Evolutionary conservation across 2,113 vertebrate species (phyloP).

Genomic region (Boleophthalmus pectinirostris): DNA sequence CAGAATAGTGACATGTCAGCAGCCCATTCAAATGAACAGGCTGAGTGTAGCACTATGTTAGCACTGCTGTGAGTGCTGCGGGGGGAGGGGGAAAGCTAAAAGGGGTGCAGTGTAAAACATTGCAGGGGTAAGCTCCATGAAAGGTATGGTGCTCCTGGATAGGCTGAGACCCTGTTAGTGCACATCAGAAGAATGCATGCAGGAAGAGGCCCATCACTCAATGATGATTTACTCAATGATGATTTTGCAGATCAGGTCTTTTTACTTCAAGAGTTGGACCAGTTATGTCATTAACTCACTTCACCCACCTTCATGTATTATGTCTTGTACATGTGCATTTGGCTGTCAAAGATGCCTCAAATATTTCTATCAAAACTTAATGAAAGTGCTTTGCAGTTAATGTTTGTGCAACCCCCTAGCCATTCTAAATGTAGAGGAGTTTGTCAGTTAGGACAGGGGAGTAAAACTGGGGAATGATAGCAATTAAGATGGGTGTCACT

Average conservation of each 20-base stretch:
- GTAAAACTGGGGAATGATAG: too few species aligned
- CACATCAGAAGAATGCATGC: neutral
- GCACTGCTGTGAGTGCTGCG: conserved; percentile 35
- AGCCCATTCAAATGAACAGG: conserved; percentile 79
- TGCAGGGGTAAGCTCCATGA: conserved; percentile 54
- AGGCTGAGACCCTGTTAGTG: conserved; percentile 18
- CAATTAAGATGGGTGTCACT: neutral
- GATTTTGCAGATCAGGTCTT: neutral
- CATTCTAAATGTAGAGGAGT: neutral
- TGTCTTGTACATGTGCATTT: neutral
- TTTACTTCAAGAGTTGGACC: too few species aligned
- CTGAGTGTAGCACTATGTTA: conserved; percentile 78
- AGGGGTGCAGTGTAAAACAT: conserved; percentile 56
- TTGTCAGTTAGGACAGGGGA: neutral
- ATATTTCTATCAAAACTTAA: neutral
- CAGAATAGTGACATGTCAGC: conserved; percentile 81
- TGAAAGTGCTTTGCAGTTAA: neutral
- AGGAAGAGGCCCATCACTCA: neutral
- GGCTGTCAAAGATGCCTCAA: neutral
- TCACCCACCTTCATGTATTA: neutral
- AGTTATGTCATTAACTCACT: neutral
- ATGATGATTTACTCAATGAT: neutral
- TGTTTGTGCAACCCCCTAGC: neutral
- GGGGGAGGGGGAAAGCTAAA: conserved; percentile 46
- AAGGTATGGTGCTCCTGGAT: conserved; percentile 48